Evolutionary conservation across 2,797 vertebrate genomes (phyloP).

Genomic region (Phrynocephalus guinanensis): DNA sequence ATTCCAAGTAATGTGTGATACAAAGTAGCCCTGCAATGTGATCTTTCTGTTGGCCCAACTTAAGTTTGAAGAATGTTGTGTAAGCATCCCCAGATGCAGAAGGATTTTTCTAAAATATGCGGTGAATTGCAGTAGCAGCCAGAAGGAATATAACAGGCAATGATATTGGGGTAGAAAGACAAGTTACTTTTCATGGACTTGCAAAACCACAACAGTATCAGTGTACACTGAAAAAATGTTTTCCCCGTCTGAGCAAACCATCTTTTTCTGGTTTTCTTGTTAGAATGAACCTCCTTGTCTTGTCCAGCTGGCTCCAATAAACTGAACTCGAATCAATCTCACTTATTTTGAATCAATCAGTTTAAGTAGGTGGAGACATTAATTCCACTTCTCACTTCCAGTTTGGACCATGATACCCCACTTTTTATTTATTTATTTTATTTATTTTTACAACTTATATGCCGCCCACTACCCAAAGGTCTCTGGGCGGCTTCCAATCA

Average conservation of each 20-base stretch:
- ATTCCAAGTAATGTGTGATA: conserved; percentile 8
- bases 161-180: neutral
- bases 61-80: neutral
- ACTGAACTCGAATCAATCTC: neutral
- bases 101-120: neutral
- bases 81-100: neutral
- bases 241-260: neutral
- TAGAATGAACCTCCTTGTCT: neutral
- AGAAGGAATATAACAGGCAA: neutral
- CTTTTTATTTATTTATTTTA: too few species aligned
- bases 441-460: too few species aligned
- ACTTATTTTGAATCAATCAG: neutral
- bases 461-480: too few species aligned
- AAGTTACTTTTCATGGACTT: neutral
- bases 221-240: neutral
- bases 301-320: neutral
- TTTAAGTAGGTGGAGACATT: neutral
- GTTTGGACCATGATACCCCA: neutral
- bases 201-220: neutral
- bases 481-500: too few species aligned
- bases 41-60: neutral
- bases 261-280: neutral
- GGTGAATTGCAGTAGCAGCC: neutral
- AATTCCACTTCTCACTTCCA: neutral
- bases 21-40: conserved; percentile 7